Evolutionary conservation across 2,888 invertebrate species (phyloP).

Genomic region (Platypus cylindrus): DNA sequence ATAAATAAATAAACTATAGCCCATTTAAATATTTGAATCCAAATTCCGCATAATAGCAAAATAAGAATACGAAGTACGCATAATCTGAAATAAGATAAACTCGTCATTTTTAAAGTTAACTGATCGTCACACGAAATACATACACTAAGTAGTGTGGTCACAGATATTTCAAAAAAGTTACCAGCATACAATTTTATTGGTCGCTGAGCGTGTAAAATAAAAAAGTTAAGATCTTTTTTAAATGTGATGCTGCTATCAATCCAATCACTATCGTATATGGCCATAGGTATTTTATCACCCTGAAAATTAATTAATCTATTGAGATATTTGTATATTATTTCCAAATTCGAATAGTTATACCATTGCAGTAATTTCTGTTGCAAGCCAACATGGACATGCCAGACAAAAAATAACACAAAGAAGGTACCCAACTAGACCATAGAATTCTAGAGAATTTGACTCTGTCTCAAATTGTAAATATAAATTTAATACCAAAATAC

Average conservation of each 20-base stretch:
- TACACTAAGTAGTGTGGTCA: conserved; percentile 13
- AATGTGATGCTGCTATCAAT: conserved; percentile 4
- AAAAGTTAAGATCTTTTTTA: conserved; percentile 13
- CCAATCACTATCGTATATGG: conserved; percentile 12
- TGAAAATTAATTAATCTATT: conserved; percentile 5
- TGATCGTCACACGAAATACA: neutral
- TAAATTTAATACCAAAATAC: no score
- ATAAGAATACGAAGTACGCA: conserved; percentile 12
- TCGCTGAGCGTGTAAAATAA: conserved; percentile 11
- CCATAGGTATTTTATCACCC: conserved; percentile 13
- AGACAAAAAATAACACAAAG: no score
- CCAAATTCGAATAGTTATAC: neutral
- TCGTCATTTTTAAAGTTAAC: neutral
- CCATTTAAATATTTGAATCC: no score
- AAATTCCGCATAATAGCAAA: conserved; percentile 13
- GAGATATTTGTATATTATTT: neutral
- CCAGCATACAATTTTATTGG: conserved; percentile 12
- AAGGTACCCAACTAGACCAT: no score
- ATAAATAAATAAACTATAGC: no score
- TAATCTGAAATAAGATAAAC: conserved; percentile 11
- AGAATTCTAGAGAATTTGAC: no score
- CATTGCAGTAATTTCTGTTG: neutral
- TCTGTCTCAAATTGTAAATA: no score
- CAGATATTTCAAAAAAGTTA: conserved; percentile 14
- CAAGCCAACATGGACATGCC: no score